These are phyloP conservation scores for Gobionotothen gibberifrons DNA, from an alignment of 2,797 vertebrate species.

Conservation along the genomic window DNA sequence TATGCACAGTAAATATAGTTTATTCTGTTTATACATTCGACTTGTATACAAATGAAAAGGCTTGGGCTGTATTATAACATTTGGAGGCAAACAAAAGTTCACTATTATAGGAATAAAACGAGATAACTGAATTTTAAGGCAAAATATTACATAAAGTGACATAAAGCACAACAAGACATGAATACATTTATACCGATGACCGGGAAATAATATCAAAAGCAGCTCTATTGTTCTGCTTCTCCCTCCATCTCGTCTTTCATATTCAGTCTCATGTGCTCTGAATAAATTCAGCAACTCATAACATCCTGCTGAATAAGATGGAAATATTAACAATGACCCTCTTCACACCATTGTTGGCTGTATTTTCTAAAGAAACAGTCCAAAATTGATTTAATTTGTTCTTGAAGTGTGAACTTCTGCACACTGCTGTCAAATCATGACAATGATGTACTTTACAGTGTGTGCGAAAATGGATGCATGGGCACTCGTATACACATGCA, in stretches of 20 bases:
- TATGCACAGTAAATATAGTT: no score
- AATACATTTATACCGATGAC: not conserved
- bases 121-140: no score
- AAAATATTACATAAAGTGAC: not conserved
- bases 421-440: not conserved
- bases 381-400: conserved; percentile 18
- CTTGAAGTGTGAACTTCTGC: not conserved
- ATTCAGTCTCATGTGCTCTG: conserved; percentile 15
- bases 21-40: no score
- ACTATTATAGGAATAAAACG: no score
- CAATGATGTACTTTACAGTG: not conserved
- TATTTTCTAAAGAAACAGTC: conserved; percentile 6
- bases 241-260: not conserved
- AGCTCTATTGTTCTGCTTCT: not conserved
- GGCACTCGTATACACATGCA: not conserved
- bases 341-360: conserved; percentile 7
- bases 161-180: not conserved
- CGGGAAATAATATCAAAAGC: not conserved
- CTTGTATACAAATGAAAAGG: no score
- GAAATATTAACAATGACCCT: conserved; percentile 1
- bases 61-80: no score
- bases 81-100: no score
- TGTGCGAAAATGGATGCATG: conserved; percentile 3
- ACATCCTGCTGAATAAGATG: conserved; percentile 23
- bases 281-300: conserved; percentile 21